Conservation (phyloP, 2,797 vertebrate species). For the Sebastes taczanowskii region DNA sequence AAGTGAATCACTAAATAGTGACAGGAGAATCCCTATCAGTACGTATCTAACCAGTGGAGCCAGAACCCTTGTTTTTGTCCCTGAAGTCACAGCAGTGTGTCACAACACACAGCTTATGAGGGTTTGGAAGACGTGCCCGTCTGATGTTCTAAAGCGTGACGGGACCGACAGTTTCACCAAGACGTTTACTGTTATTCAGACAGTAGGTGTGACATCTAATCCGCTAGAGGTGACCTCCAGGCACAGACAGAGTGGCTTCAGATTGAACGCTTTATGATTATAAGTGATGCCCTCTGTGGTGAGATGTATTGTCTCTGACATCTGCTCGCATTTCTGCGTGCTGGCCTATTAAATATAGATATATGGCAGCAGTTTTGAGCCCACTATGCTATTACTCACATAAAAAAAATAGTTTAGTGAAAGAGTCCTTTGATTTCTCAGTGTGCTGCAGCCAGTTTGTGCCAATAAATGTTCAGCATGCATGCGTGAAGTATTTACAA, state of each 20-base stretch:
- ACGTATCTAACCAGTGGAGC: slow-evolving; percentile 24
- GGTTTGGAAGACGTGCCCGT: slow-evolving; percentile 21
- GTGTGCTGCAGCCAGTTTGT: not conserved
- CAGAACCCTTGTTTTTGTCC: slow-evolving; percentile 43
- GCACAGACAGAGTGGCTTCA: not conserved
- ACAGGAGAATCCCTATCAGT: slow-evolving; percentile 28
- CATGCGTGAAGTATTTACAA: not conserved
- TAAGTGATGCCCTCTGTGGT: not conserved
- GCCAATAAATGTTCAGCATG: not conserved
- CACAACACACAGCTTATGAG: slow-evolving; percentile 57
- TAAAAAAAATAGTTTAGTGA: not conserved
- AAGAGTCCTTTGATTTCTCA: not conserved
- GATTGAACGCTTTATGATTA: not conserved
- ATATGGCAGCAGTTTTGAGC: not conserved
- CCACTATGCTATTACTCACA: not conserved
- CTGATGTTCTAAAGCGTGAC: slow-evolving; percentile 4
- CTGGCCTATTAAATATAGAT: not conserved
- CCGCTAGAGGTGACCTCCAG: slow-evolving; percentile 38
- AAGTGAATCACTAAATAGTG: not conserved
- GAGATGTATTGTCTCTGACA: not conserved
- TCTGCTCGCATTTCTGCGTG: too few species aligned
- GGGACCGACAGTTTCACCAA: slow-evolving; percentile 1
- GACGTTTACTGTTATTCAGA: slow-evolving; percentile 34
- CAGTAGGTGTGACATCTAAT: slow-evolving; percentile 15
- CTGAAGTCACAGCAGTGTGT: slow-evolving; percentile 45